Conservation (phyloP, 2,888 invertebrate genomes). For the Steinernema scapterisci region DNA sequence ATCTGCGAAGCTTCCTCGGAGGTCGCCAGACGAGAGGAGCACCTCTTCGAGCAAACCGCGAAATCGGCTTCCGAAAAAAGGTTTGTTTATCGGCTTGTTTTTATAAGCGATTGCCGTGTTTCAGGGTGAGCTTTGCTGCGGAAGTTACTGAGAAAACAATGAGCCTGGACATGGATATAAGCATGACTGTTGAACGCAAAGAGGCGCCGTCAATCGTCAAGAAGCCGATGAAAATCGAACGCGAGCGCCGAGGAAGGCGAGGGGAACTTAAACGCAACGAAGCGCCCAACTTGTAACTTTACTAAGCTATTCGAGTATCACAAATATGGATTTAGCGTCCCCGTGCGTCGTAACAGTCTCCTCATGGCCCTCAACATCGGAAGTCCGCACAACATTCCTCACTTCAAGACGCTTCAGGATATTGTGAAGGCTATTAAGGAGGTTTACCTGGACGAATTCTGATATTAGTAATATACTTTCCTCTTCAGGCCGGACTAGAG, state of each 20-base stretch:
- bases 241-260: conserved; percentile 54
- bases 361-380: conserved; percentile 66
- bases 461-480: background rate
- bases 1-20: background rate
- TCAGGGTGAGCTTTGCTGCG: conserved; percentile 65
- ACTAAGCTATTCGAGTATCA: background rate
- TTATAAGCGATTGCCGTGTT: conserved; percentile 38
- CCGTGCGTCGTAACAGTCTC: conserved; percentile 64
- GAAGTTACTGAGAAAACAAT: conserved; percentile 65
- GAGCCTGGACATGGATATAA: conserved; percentile 49
- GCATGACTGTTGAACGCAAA: conserved; percentile 41
- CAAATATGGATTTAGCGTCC: conserved; percentile 50
- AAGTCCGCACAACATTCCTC: conserved; percentile 65
- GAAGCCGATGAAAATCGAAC: conserved; percentile 66
- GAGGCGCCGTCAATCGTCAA: conserved; percentile 66
- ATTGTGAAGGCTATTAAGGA: conserved; percentile 65
- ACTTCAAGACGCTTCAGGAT: conserved; percentile 66
- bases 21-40: background rate
- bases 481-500: conserved; percentile 67
- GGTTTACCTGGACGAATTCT: conserved; percentile 43
- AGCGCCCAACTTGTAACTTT: conserved; percentile 63
- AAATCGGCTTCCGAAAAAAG: conserved; percentile 22
- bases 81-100: background rate
- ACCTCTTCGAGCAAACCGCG: background rate
- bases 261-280: conserved; percentile 63